Base-by-base conservation (phyloP, 1,140 invertebrate genomes). In the Pseudomyrmex sp. region DNA sequence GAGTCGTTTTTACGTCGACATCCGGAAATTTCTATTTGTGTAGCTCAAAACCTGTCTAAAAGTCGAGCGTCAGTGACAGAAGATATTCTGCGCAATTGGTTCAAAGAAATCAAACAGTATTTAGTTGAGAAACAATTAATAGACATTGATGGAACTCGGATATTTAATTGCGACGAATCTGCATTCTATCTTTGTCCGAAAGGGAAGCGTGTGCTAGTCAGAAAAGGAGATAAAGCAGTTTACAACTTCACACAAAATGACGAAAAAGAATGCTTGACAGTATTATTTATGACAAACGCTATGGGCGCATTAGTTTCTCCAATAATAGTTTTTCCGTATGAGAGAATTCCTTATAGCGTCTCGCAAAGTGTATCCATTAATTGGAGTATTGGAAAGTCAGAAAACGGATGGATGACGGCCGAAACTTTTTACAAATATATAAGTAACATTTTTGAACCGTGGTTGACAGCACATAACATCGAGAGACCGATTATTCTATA, bases 391-490 rank as follows among this genome's bases (percentile, higher is more conserved):
- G 93, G 92, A 18, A 77, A 87, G 46, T 85, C 91, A n/a, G 91
- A 93, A 26, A 91, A 82, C 26, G 92, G 93, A 8, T 95, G 93
- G 93, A 94, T 94, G 92, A 94, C 72, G 56, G 88, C 48, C 35
- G 89, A 90, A 89, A 70, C 84, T 18, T 95, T 94, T 85, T 94
- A 90, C 83, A 90, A 94, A 87, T 94, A 92, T 82, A 84, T 93
- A 46, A 83, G 87, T n/a, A 92, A 94, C 83, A 88, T 92, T 13
- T 94, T 94, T 88, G 10, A 92, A 63, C 92, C 90, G 63, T 94
- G 92, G 91, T 46, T 94, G 56, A 86, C 59, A 75, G 13, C 92
- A 87, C 84, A 93, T 20, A 88, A 90, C 65, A 91, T 94, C 20
- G 63, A 74, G 85, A 73, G 65, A 44, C 92, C 93, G 44, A 88